These are phyloP conservation scores for Micrasema minimum DNA, from an alignment of 1,140 invertebrate genomes.

Conservation along the genomic window DNA sequence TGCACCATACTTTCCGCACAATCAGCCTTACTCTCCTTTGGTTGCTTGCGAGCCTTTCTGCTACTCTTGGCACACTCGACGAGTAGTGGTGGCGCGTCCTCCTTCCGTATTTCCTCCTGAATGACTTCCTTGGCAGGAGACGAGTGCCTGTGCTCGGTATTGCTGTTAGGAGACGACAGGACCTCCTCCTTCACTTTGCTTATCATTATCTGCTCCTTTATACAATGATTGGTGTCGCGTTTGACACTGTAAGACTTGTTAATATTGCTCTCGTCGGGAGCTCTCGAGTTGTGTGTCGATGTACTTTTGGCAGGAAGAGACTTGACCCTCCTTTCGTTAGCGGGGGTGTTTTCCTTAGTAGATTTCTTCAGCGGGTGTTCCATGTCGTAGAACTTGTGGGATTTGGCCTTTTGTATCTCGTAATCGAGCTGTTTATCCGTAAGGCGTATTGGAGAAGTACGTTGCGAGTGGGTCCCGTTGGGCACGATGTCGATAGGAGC, in stretches of 20 bases:
- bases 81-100: neutral
- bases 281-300: neutral
- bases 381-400: slow-evolving; percentile 46
- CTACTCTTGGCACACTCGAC: slow-evolving; percentile 29
- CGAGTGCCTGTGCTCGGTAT: neutral
- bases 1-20: neutral
- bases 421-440: slow-evolving; percentile 71
- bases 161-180: slow-evolving; percentile 1
- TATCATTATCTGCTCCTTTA: slow-evolving; percentile 37
- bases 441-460: slow-evolving; percentile 67
- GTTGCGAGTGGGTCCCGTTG: slow-evolving; percentile 63
- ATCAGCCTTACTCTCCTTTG: slow-evolving; percentile 25
- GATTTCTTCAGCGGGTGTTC: slow-evolving; percentile 41
- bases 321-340: slow-evolving; percentile 34
- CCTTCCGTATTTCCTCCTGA: slow-evolving; percentile 38
- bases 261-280: slow-evolving; percentile 8
- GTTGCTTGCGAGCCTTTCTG: slow-evolving; percentile 31
- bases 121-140: slow-evolving; percentile 37
- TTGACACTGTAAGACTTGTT: slow-evolving; percentile 25
- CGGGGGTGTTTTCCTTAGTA: slow-evolving; percentile 46
- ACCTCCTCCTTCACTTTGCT: slow-evolving; percentile 42
- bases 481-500: slow-evolving; percentile 70
- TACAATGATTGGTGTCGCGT: slow-evolving; percentile 27
- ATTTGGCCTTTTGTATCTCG: slow-evolving; percentile 68
- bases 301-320: slow-evolving; percentile 34